Evolutionary conservation across 2,113 vertebrate species (phyloP).

Genomic region (Rhinopomastus cyanomelas): DNA sequence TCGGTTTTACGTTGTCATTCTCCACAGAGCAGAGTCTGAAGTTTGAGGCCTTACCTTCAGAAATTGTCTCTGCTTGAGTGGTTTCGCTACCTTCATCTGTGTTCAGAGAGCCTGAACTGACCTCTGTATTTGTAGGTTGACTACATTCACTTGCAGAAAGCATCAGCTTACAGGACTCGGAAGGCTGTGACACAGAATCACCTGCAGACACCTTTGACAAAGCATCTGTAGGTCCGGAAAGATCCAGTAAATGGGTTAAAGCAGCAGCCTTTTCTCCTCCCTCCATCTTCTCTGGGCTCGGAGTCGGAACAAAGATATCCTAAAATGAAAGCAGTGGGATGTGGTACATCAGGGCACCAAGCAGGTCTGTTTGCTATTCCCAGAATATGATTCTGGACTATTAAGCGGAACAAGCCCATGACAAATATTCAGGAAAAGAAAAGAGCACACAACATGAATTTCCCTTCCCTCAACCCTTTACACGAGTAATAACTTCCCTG

Average conservation of each 20-base stretch:
- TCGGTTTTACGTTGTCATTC: background rate
- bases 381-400: background rate
- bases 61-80: constrained; percentile 75
- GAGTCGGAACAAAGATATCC: constrained; percentile 92
- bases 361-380: background rate
- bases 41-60: background rate
- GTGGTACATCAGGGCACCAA: background rate
- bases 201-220: constrained; percentile 43
- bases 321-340: constrained; percentile 57
- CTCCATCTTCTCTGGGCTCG: constrained; percentile 74
- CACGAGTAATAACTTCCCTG: background rate
- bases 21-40: constrained; percentile 20
- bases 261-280: constrained; percentile 40
- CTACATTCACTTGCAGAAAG: constrained; percentile 79
- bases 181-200: constrained; percentile 43
- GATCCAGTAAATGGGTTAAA: constrained; percentile 24
- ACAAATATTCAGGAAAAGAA: background rate
- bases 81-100: constrained; percentile 77
- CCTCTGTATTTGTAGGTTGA: constrained; percentile 40
- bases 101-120: constrained; percentile 37
- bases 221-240: constrained; percentile 29
- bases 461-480: background rate
- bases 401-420: background rate
- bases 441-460: background rate
- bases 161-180: constrained; percentile 75